phyloP scores from a whole-genome alignment of 1,140 invertebrate species.

The Drosophila tristis region DNA sequence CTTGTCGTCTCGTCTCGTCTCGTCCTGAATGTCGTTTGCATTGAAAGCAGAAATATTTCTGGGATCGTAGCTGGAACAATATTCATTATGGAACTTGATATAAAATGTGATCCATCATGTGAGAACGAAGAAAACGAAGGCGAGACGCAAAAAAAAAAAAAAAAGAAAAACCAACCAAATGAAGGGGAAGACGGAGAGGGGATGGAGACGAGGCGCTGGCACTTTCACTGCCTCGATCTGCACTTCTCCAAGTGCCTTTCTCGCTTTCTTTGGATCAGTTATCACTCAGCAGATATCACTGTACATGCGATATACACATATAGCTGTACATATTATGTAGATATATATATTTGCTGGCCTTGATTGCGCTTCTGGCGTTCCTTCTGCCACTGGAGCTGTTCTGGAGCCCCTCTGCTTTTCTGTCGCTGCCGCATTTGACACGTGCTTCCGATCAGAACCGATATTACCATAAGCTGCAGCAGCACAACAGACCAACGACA shows the following conservation, averaged over 20 bases:
- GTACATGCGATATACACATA: too few species aligned
- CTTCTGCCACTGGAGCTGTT: conserved; percentile 28
- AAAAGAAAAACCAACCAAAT: too few species aligned
- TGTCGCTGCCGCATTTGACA: conserved; percentile 69
- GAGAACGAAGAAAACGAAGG: conserved; percentile 18
- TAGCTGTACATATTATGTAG: neutral
- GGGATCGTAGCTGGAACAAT: conserved; percentile 3
- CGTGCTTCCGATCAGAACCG: conserved; percentile 75
- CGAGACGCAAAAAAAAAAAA: too few species aligned
- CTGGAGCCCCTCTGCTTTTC: conserved; percentile 5
- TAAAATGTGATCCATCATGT: conserved; percentile 69
- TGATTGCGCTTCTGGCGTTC: conserved; percentile 30
- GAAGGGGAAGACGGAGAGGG: neutral
- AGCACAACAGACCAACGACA: conserved; percentile 17
- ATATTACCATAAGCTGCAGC: conserved; percentile 54
- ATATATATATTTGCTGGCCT: conserved; percentile 17
- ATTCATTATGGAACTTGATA: conserved; percentile 45
- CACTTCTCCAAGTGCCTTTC: neutral
- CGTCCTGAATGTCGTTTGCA: conserved; percentile 27
- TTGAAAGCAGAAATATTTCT: conserved; percentile 37
- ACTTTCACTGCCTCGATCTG: conserved; percentile 44
- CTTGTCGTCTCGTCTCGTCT: neutral
- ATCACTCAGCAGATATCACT: too few species aligned
- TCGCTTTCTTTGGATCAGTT: too few species aligned
- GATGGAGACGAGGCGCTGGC: neutral